These are phyloP conservation scores for Antheraea mylitta DNA, from an alignment of 1,140 invertebrate species.

Conservation along the genomic window DNA sequence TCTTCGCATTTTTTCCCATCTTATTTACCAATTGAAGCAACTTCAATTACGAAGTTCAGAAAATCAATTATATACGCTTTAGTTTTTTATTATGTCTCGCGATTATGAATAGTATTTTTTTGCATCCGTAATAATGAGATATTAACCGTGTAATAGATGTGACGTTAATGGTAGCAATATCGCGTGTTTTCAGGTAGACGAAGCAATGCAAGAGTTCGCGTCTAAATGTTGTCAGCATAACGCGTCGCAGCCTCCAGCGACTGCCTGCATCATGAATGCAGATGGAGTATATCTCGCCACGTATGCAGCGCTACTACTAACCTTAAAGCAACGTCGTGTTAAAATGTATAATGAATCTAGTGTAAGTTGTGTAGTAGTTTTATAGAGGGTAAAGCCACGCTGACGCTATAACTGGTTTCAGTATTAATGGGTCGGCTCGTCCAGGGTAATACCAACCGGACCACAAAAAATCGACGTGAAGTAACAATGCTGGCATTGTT, in stretches of 20 bases:
- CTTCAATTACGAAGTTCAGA: not conserved
- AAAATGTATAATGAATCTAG: slow-evolving; percentile 87
- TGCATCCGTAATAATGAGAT: not conserved
- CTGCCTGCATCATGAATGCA: slow-evolving; percentile 93
- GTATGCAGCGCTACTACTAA: slow-evolving; percentile 90
- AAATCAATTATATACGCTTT: not conserved
- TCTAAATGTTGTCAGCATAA: slow-evolving; percentile 94
- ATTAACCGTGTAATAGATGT: not conserved
- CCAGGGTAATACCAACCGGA: too few species aligned
- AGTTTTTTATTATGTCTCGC: not conserved
- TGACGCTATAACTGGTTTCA: too few species aligned
- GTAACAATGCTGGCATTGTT: too few species aligned
- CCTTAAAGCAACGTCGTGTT: slow-evolving; percentile 87
- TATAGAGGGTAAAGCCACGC: too few species aligned
- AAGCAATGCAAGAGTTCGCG: slow-evolving; percentile 93
- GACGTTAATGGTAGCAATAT: not conserved
- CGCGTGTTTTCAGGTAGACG: slow-evolving; percentile 83
- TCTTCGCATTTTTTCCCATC: not conserved
- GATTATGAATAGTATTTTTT: not conserved
- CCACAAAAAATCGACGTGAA: too few species aligned
- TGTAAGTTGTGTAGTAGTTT: too few species aligned
- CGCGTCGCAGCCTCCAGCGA: slow-evolving; percentile 79
- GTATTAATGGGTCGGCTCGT: too few species aligned
- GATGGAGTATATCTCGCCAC: slow-evolving; percentile 96
- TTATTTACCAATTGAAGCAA: not conserved